Conservation (phyloP, 2,888 invertebrate species). For the Nemoura dubitans region DNA sequence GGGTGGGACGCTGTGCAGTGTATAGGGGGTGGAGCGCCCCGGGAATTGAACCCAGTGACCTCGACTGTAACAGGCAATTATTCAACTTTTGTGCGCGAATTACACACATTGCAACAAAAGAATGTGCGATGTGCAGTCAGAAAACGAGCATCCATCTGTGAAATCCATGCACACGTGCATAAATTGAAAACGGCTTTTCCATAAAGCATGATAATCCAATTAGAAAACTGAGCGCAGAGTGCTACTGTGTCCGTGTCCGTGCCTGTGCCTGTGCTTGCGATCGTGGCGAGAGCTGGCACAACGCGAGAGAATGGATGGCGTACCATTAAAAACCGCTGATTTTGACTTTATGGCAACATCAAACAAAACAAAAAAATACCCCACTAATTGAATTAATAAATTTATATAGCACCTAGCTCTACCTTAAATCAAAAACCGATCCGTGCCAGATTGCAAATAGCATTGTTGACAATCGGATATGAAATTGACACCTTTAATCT, state of each 20-base stretch:
- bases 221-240: background rate
- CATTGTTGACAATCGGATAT: background rate
- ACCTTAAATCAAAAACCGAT: background rate
- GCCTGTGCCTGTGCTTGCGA: background rate
- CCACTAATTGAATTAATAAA: background rate
- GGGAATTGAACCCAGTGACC: slow-evolving; percentile 38
- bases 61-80: slow-evolving; percentile 37
- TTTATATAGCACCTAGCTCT: background rate
- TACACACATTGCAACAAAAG: slow-evolving; percentile 35
- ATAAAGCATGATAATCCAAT: background rate
- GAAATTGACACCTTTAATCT: background rate
- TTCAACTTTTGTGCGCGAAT: slow-evolving; percentile 39
- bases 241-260: background rate
- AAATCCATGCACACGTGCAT: slow-evolving; percentile 14
- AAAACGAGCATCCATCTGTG: background rate
- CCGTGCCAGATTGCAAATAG: background rate
- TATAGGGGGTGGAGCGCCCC: slow-evolving; percentile 8
- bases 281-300: no score
- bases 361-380: background rate
- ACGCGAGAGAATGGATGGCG: no score
- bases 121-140: background rate
- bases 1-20: background rate
- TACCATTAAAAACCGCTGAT: no score
- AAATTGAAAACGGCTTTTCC: background rate
- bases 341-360: no score